Evolutionary conservation across 2,888 invertebrate species (phyloP), one percentile per base, ranked within the genome.

Genomic region (Phyllotreta cruciferae): DNA sequence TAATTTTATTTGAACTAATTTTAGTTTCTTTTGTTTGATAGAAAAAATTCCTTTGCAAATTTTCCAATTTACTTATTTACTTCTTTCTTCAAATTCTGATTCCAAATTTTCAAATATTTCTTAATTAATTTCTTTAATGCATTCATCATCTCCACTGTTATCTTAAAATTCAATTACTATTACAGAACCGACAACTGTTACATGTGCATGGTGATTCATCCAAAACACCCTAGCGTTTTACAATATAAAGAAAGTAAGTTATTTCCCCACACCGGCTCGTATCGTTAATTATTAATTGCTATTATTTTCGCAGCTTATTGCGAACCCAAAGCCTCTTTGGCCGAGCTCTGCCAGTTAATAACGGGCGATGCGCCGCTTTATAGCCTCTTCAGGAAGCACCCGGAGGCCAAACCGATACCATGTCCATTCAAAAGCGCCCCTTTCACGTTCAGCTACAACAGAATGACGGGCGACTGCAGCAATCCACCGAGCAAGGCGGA

Each of bases 171-270:
- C 24, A 24, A 24, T 24, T 24, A 24, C 24, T 4, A 24, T 86
- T 87, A 39, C 87, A 91, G 91, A 76, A 79, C 82, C 56, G 85
- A 86, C 34, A 86, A 86, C 71, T 92, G 92, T 80, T 90, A 87
- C 65, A 84, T 88, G 70, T 92, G 92, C 77, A 84, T 92, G 78
- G 90, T 90, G 53, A 90, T 92, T 74, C 89, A 91, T 73, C 87
- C 88, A 74, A 90, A 90, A 73, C 91, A 92, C 78, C 83, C 84
- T 71, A 90, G 91, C 74, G 90, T 92, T 1, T 83, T 92, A 62
- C 92, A 92, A 78, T 92, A 90, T 78, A 92, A 92, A 86, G 91
- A 92, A 82, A 90, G 92, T 92, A 79, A 90, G 91, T 87, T 71
- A 53, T 9, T 47, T 10, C 3, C 41, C 11, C 41, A 50, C 9